Evolutionary conservation across 2,797 vertebrate genomes (phyloP).

Genomic region (Propithecus deckenii): DNA sequence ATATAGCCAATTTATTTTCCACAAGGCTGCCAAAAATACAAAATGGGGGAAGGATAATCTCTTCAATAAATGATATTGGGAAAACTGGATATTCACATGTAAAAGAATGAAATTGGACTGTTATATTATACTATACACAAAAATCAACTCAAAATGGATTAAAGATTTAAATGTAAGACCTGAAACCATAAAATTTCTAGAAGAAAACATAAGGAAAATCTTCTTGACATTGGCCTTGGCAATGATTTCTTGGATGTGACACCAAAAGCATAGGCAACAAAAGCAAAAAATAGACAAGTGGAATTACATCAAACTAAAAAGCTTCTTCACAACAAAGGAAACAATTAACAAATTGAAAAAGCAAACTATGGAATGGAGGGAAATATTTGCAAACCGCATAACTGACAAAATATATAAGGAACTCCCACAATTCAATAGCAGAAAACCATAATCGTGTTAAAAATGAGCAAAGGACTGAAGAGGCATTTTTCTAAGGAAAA

Average conservation of each 20-base stretch:
- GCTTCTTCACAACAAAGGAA: neutral
- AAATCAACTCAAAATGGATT: neutral
- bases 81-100: neutral
- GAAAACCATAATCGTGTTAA: neutral
- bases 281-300: neutral
- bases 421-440: neutral
- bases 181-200: neutral
- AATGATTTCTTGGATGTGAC: neutral
- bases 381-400: neutral
- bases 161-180: neutral
- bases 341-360: neutral
- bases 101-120: neutral
- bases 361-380: neutral
- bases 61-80: neutral
- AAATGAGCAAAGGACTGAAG: neutral
- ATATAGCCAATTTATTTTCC: neutral
- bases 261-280: neutral
- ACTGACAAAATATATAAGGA: neutral
- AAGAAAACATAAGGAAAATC: neutral
- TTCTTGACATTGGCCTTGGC: neutral
- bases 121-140: neutral
- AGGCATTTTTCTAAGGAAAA: neutral
- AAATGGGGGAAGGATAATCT: neutral
- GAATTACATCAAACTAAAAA: neutral
- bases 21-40: neutral